Conservation (phyloP, 92 coral and sea anemone species). For the Muricea muricata region DNA sequence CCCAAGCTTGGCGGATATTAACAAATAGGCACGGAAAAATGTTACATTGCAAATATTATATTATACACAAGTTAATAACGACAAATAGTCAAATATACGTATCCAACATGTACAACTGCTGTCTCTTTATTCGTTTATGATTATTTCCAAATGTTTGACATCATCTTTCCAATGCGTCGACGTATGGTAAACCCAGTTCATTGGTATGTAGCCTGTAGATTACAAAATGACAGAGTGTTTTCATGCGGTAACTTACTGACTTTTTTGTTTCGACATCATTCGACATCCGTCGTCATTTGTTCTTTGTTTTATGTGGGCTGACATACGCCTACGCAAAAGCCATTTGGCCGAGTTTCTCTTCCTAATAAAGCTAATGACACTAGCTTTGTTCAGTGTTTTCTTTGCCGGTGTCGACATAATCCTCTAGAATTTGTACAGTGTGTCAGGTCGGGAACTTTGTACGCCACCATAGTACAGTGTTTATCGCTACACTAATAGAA, state of each 20-base stretch:
- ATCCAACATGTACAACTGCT: too few relatives aligned
- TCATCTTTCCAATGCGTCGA: too few relatives aligned
- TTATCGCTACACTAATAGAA: too few relatives aligned
- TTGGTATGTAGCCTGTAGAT: too few relatives aligned
- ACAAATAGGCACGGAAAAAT: too few relatives aligned
- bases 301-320: conserved; percentile 6
- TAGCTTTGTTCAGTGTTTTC: conserved; percentile 5
- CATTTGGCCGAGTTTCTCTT: conserved; percentile 1
- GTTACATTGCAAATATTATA: too few relatives aligned
- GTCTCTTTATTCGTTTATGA: too few relatives aligned
- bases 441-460: not conserved
- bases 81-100: too few relatives aligned
- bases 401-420: not conserved
- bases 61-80: too few relatives aligned
- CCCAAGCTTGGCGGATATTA: too few relatives aligned
- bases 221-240: not conserved
- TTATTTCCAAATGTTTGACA: too few relatives aligned
- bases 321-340: conserved; percentile 20
- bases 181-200: too few relatives aligned
- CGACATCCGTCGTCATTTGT: conserved; percentile 3
- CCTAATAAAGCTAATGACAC: conserved; percentile 31
- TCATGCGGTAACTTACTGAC: not conserved
- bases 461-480: not conserved
- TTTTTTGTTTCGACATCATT: conserved; percentile 7
- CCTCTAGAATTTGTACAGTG: not conserved